A percentile compares a stretch with the other conserved stretches of the same genome.
Conservation (phyloP, 2,113 vertebrate genomes). For the Oncorhynchus gorbuscha region DNA sequence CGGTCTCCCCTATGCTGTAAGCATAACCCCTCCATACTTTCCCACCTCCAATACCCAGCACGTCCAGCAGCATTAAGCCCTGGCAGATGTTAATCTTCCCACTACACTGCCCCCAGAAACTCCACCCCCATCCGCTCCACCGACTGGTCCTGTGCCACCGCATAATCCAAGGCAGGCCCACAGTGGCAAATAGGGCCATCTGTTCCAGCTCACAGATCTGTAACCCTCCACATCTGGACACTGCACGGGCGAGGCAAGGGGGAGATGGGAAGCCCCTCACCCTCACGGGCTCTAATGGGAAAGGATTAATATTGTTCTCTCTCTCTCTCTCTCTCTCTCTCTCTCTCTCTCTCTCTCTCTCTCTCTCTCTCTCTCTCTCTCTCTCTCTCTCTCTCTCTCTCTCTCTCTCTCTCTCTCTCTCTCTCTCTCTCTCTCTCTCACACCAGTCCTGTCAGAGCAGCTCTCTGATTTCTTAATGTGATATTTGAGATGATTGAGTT, state of each 20-base stretch:
- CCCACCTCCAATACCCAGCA: background rate
- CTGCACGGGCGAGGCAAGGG: background rate
- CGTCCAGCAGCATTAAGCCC: conserved; percentile 24
- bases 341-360: too few relatives aligned
- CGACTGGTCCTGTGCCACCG: conserved; percentile 36
- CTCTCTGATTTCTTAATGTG: background rate
- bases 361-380: too few relatives aligned
- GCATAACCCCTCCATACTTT: background rate
- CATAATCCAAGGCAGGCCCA: conserved; percentile 41
- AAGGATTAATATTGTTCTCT: background rate
- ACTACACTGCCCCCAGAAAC: background rate
- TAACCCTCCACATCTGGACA: conserved; percentile 36
- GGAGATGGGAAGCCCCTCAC: background rate
- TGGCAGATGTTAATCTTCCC: conserved; percentile 31
- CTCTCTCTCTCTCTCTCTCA: background rate
- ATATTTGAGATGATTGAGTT: background rate
- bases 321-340: too few relatives aligned
- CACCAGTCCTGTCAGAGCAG: background rate
- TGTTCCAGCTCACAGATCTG: conserved; percentile 43
- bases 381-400: too few relatives aligned
- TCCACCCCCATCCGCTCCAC: conserved; percentile 4
- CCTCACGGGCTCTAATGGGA: background rate
- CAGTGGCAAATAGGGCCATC: conserved; percentile 43
- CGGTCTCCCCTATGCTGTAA: background rate
- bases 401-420: too few relatives aligned